Percentiles rank a stretch among this genome's conserved stretches.
Evolutionary conservation across 2,888 invertebrate genomes (phyloP).

Genomic region (Altica lythri): DNA sequence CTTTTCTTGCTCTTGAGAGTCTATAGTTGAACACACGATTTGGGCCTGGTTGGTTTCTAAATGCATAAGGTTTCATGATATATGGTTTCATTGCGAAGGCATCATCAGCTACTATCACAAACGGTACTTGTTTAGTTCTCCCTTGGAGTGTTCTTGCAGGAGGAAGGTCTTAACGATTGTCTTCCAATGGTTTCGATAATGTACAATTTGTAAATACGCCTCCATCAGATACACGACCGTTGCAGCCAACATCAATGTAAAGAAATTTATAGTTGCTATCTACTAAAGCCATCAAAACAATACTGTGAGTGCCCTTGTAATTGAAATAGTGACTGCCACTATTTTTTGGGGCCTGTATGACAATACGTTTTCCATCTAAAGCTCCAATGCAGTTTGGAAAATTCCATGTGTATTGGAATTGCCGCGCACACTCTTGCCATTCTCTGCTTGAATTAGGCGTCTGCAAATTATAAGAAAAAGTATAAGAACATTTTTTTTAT

Average conservation of each 20-base stretch:
- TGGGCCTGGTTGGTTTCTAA: constrained; percentile 14
- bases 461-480: no score
- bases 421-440: constrained; percentile 3
- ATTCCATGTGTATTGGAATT: constrained; percentile 20
- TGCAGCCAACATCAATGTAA: constrained; percentile 14
- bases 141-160: constrained; percentile 27
- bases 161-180: constrained; percentile 27
- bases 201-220: constrained; percentile 32
- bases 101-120: constrained; percentile 39
- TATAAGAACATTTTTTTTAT: not conserved
- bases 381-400: constrained; percentile 23
- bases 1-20: constrained; percentile 3
- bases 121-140: constrained; percentile 17
- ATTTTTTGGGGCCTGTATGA: constrained; percentile 17
- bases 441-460: constrained; percentile 12
- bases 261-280: constrained; percentile 9
- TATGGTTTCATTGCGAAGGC: constrained; percentile 39
- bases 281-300: constrained; percentile 15
- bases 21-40: constrained; percentile 17
- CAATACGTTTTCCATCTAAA: constrained; percentile 18
- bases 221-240: constrained; percentile 34
- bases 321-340: constrained; percentile 18
- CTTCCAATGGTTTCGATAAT: constrained; percentile 24
- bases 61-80: constrained; percentile 21
- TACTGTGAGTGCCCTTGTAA: constrained; percentile 19